Conservation (phyloP, 92 coral and sea anemone species). For the Paragorgia papillata region DNA sequence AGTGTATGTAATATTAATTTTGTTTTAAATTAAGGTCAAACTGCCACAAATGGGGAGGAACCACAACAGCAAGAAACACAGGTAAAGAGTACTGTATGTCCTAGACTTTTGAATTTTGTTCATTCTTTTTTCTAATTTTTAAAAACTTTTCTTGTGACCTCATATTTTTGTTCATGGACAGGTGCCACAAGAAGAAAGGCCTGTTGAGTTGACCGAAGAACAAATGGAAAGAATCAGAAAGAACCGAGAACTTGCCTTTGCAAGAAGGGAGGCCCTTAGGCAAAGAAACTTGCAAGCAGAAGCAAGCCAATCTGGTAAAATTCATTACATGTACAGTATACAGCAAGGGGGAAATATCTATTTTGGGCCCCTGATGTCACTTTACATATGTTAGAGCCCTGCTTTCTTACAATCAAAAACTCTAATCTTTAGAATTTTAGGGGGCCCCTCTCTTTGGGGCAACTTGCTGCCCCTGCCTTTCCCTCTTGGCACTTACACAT, state of each 20-base stretch:
- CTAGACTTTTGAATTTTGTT: too few species aligned
- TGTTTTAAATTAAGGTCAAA: not conserved
- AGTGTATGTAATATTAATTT: too few species aligned
- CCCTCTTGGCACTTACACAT: too few species aligned
- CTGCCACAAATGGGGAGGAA: not conserved
- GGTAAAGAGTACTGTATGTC: not conserved
- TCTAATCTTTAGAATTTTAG: too few species aligned
- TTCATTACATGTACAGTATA: not conserved
- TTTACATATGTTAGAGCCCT: too few species aligned
- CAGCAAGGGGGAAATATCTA: too few species aligned
- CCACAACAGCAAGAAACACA: not conserved
- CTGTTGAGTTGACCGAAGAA: slow-evolving; percentile 80
- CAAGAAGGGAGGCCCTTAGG: slow-evolving; percentile 64
- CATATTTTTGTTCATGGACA: not conserved
- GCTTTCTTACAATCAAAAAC: too few species aligned
- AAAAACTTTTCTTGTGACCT: too few species aligned
- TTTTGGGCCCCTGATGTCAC: too few species aligned
- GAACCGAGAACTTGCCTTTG: slow-evolving; percentile 82
- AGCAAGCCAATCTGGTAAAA: not conserved
- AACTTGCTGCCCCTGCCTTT: too few species aligned
- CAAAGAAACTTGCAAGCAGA: slow-evolving; percentile 10
- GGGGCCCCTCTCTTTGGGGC: too few species aligned
- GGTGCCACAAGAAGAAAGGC: slow-evolving; percentile 9
- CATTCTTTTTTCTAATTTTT: too few species aligned
- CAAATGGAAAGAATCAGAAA: slow-evolving; percentile 80